Evolutionary conservation across 2,797 vertebrate genomes (phyloP).

Genomic region (Tamandua tetradactyla): DNA sequence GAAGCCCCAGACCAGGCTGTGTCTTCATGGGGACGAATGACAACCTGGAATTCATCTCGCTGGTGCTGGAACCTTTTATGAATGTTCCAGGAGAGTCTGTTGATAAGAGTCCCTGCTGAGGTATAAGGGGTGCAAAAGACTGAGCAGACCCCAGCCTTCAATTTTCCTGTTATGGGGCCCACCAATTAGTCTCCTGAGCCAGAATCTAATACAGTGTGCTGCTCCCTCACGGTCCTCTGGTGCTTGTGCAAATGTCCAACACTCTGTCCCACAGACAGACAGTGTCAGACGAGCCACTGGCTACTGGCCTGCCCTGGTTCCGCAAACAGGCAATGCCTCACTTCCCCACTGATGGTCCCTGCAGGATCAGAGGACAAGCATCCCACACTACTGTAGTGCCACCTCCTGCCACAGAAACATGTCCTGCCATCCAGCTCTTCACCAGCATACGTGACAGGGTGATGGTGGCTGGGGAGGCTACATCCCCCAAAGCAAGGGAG

Average conservation of each 20-base stretch:
- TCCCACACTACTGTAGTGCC: slow-evolving; percentile 86
- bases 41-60: slow-evolving; percentile 83
- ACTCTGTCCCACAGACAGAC: slow-evolving; percentile 85
- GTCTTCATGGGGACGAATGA: slow-evolving; percentile 82
- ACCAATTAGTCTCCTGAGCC: not conserved
- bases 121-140: not conserved
- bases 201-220: too few relatives aligned
- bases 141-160: not conserved
- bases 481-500: slow-evolving; percentile 93
- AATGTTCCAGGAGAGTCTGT: slow-evolving; percentile 75
- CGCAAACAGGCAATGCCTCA: slow-evolving; percentile 93
- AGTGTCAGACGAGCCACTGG: slow-evolving; percentile 93
- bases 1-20: slow-evolving; percentile 84
- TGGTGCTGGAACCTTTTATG: slow-evolving; percentile 83
- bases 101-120: not conserved
- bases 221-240: not conserved
- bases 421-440: slow-evolving; percentile 92
- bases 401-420: slow-evolving; percentile 83
- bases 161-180: not conserved
- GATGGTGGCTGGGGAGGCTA: slow-evolving; percentile 94
- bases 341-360: slow-evolving; percentile 93
- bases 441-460: slow-evolving; percentile 91
- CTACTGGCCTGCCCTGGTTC: slow-evolving; percentile 92
- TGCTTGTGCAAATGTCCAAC: not conserved
- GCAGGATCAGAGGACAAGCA: slow-evolving; percentile 95